Evolutionary conservation across 1,140 invertebrate genomes (phyloP).

Genomic region (Wiebesia pumilae): DNA sequence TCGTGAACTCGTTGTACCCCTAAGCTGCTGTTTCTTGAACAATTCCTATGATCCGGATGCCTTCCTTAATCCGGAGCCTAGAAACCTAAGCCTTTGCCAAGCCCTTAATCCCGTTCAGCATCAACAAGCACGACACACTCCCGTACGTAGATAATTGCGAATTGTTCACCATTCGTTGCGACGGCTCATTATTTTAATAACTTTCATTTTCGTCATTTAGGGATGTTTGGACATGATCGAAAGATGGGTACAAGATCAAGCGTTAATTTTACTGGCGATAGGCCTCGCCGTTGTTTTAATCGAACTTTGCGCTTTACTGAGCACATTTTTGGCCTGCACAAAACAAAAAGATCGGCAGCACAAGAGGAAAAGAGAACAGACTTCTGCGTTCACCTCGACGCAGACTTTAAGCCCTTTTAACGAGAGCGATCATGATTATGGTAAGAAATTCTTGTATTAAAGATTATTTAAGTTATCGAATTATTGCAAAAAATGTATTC

Average conservation of each 20-base stretch:
- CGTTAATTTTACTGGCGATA: slow-evolving; percentile 81
- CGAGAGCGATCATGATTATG: slow-evolving; percentile 69
- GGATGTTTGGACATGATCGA: slow-evolving; percentile 83
- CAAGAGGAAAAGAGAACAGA: slow-evolving; percentile 56
- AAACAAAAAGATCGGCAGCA: slow-evolving; percentile 67
- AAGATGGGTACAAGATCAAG: slow-evolving; percentile 86
- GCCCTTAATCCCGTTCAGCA: slow-evolving; percentile 78
- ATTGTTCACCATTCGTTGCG: background rate
- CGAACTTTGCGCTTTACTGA: slow-evolving; percentile 82
- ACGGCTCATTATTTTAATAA: background rate
- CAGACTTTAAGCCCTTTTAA: slow-evolving; percentile 69
- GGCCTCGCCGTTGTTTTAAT: slow-evolving; percentile 80
- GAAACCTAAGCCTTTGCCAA: slow-evolving; percentile 84
- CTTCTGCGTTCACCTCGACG: slow-evolving; percentile 69
- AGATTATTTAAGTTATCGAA: no score
- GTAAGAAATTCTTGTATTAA: no score
- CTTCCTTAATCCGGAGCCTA: slow-evolving; percentile 85
- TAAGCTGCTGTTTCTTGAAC: slow-evolving; percentile 85
- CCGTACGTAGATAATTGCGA: slow-evolving; percentile 67
- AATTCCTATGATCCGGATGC: slow-evolving; percentile 78
- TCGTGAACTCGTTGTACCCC: slow-evolving; percentile 82
- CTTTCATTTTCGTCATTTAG: slow-evolving; percentile 65
- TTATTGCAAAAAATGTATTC: no score
- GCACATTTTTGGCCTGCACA: slow-evolving; percentile 82
- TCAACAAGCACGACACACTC: slow-evolving; percentile 79